phyloP scores from a whole-genome alignment of 2,113 vertebrate species.

The Plecturocebus donacophilus region DNA sequence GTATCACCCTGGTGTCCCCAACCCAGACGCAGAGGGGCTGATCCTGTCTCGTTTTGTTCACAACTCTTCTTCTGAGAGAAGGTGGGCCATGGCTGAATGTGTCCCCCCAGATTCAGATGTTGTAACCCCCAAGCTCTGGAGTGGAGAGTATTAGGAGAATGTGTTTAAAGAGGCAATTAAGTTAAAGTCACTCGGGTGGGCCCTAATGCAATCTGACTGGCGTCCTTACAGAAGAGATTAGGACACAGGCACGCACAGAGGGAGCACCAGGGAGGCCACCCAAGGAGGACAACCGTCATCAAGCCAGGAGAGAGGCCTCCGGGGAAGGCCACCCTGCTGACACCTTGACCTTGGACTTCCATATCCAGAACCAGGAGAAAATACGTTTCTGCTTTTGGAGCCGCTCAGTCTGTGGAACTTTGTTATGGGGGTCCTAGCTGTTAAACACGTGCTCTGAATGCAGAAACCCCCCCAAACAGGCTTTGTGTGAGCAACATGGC shows the following conservation, averaged over 20 bases:
- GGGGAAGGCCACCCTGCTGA: not conserved
- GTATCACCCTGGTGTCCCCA: not conserved
- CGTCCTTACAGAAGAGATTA: not conserved
- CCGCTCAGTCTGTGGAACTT: not conserved
- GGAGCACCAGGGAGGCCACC: not conserved
- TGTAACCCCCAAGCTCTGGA: not conserved
- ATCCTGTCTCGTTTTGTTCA: too few species aligned
- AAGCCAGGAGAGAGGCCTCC: not conserved
- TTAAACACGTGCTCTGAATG: too few species aligned
- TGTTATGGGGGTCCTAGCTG: too few species aligned
- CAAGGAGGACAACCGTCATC: not conserved
- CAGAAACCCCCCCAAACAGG: too few species aligned
- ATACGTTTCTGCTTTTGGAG: not conserved
- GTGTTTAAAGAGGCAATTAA: not conserved
- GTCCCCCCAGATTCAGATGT: not conserved
- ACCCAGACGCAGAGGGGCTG: not conserved
- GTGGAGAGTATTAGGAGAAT: not conserved
- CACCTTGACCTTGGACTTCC: not conserved
- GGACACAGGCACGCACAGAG: not conserved
- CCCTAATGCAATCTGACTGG: not conserved
- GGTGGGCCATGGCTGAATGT: not conserved
- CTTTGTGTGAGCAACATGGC: too few species aligned
- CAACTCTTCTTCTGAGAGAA: too few species aligned
- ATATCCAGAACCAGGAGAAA: not conserved
- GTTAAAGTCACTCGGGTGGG: not conserved